Evolutionary conservation across 2,888 invertebrate genomes (phyloP).

Genomic region (Epinotia ramella): DNA sequence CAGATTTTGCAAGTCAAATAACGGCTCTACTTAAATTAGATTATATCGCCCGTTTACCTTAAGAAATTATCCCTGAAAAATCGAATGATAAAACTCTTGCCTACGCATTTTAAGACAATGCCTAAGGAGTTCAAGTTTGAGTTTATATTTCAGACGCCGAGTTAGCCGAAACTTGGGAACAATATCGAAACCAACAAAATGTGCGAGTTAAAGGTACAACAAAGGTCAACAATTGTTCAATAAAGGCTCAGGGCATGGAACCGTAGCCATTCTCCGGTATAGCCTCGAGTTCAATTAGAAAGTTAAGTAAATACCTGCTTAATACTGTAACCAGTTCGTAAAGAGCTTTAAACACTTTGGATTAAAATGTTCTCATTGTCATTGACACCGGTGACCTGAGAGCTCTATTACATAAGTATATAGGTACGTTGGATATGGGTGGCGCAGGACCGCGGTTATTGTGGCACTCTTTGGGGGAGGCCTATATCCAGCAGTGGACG

Average conservation of each 20-base stretch:
- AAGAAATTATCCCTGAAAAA: slow-evolving; percentile 19
- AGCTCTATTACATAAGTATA: not conserved
- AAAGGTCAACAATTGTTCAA: slow-evolving; percentile 64
- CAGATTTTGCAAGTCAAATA: too few relatives aligned
- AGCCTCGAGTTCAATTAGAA: slow-evolving; percentile 40
- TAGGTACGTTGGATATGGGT: too few relatives aligned
- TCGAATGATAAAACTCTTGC: slow-evolving; percentile 39
- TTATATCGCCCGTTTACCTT: not conserved
- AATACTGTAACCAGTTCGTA: slow-evolving; percentile 32
- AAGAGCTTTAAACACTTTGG: slow-evolving; percentile 20
- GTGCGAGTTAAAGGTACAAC: slow-evolving; percentile 61
- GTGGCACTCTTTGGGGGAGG: too few relatives aligned
- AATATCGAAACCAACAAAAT: slow-evolving; percentile 65
- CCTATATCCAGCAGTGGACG: too few relatives aligned
- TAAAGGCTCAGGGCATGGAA: slow-evolving; percentile 55
- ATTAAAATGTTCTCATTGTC: slow-evolving; percentile 20
- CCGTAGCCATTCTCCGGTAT: slow-evolving; percentile 47
- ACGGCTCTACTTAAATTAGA: not conserved
- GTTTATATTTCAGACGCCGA: slow-evolving; percentile 42
- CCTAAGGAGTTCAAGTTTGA: slow-evolving; percentile 34
- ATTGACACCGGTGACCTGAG: not conserved
- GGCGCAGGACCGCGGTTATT: too few relatives aligned
- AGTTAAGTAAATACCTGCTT: slow-evolving; percentile 43
- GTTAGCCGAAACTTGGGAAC: slow-evolving; percentile 56
- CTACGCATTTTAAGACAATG: slow-evolving; percentile 40